Evolutionary conservation across 2,888 invertebrate genomes (phyloP).

Genomic region (Cybosia mesomella): DNA sequence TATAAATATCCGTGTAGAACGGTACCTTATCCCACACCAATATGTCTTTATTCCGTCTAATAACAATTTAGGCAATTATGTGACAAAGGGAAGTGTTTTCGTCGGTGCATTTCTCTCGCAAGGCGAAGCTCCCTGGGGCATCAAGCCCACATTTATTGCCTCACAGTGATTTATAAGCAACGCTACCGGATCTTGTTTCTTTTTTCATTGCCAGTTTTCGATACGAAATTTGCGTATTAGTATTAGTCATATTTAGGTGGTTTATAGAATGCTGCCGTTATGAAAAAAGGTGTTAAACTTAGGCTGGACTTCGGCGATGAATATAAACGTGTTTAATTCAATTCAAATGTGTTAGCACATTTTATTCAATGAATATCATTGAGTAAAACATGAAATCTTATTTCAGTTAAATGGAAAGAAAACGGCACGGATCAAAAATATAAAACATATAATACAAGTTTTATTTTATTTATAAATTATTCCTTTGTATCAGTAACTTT

Average conservation of each 20-base stretch:
- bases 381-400: too few species aligned
- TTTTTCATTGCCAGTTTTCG: constrained; percentile 44
- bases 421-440: not conserved
- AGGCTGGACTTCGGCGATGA: not conserved
- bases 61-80: constrained; percentile 86
- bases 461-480: too few species aligned
- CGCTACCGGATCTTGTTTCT: constrained; percentile 68
- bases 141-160: constrained; percentile 80
- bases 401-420: too few species aligned
- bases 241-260: not conserved
- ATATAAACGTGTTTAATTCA: not conserved
- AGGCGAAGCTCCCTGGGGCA: constrained; percentile 69
- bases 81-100: constrained; percentile 85
- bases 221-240: constrained; percentile 20
- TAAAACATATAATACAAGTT: not conserved
- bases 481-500: too few species aligned
- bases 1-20: constrained; percentile 68
- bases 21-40: constrained; percentile 67
- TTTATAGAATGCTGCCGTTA: not conserved
- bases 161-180: constrained; percentile 78
- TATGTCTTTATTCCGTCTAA: constrained; percentile 86
- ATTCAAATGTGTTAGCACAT: not conserved
- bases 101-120: constrained; percentile 72
- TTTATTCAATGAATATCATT: not conserved
- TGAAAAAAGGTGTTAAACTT: not conserved